Conservation (phyloP, 1,140 invertebrate genomes). For the Sitobion miscanthi region DNA sequence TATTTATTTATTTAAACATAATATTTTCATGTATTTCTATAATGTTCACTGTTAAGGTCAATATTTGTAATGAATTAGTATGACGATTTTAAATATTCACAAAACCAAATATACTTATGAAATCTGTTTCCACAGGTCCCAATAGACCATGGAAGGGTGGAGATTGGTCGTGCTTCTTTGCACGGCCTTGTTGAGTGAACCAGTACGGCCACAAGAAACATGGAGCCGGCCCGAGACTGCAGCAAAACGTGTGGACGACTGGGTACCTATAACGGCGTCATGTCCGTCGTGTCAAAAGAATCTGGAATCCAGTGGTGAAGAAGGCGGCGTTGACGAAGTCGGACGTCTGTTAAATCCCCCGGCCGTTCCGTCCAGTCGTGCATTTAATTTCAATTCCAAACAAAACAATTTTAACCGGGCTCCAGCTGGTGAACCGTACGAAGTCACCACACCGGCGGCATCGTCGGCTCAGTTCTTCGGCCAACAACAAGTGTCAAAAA, state of each 20-base stretch:
- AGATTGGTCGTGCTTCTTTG: conserved; percentile 51
- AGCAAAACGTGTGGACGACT: conserved; percentile 55
- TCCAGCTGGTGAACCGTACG: conserved; percentile 1
- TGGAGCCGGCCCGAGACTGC: conserved; percentile 43
- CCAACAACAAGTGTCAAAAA: conserved; percentile 35
- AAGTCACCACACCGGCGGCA: conserved; percentile 20
- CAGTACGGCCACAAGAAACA: conserved; percentile 13
- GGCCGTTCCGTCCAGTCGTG: neutral
- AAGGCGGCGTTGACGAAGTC: conserved; percentile 43
- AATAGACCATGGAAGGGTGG: conserved; percentile 37
- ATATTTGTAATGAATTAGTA: neutral
- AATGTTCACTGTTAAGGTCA: neutral
- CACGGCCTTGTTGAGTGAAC: conserved; percentile 25
- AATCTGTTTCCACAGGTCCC: neutral
- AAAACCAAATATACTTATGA: neutral
- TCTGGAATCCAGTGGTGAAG: neutral
- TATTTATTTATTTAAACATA: neutral
- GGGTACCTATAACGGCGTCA: conserved; percentile 54
- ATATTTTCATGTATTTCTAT: neutral
- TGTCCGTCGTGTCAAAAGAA: conserved; percentile 33
- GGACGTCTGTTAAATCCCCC: conserved; percentile 57
- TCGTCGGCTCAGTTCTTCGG: neutral
- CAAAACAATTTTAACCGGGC: conserved; percentile 34
- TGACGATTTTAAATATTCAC: neutral
- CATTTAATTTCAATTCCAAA: conserved; percentile 28